Conservation (phyloP, 2,113 vertebrate species). For the Pycnonotus jocosus region DNA sequence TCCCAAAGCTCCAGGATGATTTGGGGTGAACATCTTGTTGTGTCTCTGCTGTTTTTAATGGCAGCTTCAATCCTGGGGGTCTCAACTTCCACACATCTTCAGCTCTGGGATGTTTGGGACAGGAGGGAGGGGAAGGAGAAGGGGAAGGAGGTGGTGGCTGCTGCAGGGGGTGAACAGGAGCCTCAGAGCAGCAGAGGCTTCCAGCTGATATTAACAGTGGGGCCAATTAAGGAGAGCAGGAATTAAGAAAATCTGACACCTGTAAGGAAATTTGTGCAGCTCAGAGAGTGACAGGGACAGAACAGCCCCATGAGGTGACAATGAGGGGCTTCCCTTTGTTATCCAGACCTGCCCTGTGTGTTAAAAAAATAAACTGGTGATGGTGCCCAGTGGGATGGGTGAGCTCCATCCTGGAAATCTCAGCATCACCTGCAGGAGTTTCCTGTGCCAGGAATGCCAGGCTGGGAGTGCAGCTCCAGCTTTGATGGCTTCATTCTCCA, state of each 20-base stretch:
- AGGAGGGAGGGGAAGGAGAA: not conserved
- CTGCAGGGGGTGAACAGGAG: not conserved
- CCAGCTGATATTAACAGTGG: not conserved
- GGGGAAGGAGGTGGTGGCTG: not conserved
- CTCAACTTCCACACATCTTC: fast-evolving
- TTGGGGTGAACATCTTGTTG: fast-evolving
- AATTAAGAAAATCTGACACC: not conserved
- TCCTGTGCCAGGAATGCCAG: not conserved
- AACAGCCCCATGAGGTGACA: not conserved
- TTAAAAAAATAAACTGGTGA: not conserved
- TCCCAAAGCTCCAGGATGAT: fast-evolving
- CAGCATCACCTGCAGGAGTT: not conserved
- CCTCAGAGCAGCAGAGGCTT: not conserved
- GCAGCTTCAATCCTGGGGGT: not conserved
- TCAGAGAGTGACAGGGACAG: not conserved
- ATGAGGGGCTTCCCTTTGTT: not conserved
- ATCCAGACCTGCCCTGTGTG: not conserved
- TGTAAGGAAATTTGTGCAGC: not conserved
- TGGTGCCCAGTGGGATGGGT: not conserved
- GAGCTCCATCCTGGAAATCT: not conserved
- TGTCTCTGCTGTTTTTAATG: not conserved
- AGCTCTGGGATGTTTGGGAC: not conserved
- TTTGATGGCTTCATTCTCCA: not conserved
- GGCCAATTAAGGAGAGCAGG: not conserved
- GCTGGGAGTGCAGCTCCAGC: not conserved